A percentile compares a stretch with the other conserved stretches of the same genome.
Conservation (phyloP, 2,797 vertebrate genomes). For the Myripristis jacobus region DNA sequence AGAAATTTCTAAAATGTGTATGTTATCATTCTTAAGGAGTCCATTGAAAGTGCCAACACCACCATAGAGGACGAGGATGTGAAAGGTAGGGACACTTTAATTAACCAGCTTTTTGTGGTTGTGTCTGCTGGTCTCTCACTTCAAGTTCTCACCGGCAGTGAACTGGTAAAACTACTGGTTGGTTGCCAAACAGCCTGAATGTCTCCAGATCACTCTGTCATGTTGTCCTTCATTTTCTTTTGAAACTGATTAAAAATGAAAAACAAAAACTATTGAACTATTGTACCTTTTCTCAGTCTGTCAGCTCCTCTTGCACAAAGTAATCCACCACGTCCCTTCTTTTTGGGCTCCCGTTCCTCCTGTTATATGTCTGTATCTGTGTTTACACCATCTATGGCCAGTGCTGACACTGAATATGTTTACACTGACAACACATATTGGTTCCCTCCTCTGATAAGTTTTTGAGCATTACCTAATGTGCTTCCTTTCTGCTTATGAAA, state of each 20-base stretch:
- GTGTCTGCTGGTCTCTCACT: not conserved
- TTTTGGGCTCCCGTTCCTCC: not conserved
- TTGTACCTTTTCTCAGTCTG: not conserved
- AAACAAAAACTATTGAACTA: slow-evolving; percentile 9
- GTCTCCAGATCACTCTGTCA: slow-evolving; percentile 3
- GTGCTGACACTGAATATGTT: slow-evolving; percentile 21
- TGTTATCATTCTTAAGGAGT: slow-evolving; percentile 84
- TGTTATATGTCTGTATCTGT: slow-evolving; percentile 5
- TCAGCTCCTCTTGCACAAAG: slow-evolving; percentile 24
- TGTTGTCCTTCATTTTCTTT: slow-evolving; percentile 33
- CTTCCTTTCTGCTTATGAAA: slow-evolving; percentile 20
- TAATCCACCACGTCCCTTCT: slow-evolving; percentile 32
- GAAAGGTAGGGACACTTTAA: slow-evolving; percentile 87
- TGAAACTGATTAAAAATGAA: slow-evolving; percentile 1
- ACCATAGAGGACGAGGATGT: slow-evolving; percentile 97
- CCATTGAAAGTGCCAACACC: slow-evolving; percentile 95
- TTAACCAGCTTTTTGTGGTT: too few species aligned
- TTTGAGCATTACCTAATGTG: slow-evolving; percentile 37
- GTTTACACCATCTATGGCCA: slow-evolving; percentile 15
- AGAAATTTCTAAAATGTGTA: slow-evolving; percentile 9
- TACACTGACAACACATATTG: not conserved
- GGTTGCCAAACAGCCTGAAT: not conserved
- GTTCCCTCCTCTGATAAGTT: slow-evolving; percentile 22
- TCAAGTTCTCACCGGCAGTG: not conserved
- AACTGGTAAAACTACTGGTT: not conserved